Evolutionary conservation across 1,140 invertebrate species (phyloP), one percentile per base, ranked within the genome.

Genomic region (Drosophila murphyi): DNA sequence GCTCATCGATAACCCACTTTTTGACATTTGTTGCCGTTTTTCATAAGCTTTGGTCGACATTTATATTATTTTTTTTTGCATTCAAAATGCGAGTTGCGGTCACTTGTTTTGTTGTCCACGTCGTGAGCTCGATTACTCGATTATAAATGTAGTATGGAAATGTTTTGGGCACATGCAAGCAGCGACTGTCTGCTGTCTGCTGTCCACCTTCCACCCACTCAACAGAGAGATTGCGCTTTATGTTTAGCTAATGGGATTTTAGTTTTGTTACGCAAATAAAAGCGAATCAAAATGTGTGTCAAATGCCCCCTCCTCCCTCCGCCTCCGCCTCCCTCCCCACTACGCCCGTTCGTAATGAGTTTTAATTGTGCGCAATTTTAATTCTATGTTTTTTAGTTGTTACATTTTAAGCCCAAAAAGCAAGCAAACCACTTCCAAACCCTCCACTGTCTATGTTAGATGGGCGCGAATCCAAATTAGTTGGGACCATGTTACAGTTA

Each of bases 231-330:
- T 72, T 73, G 82, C 56, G 78, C 82, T 78, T 82, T 86, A 82
- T 87, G 82, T 64, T 65, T 57, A 54, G 54, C 76, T 83, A 89
- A 87, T 87, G 85, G 83, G 59, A 83, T 72, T 75, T 88, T 87
- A 89, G 85, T 88, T 87, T 83, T 87, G 83, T 87, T 87, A 83
- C 64, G 76, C 76, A 76, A 87, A 87, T 87, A 88, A 87, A 88
- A 80, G 80, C 69, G 51, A 63, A 54, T 12, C 59, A 28, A 48
- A 83, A 87, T 88, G 85, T 87, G 85, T 83, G 83, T 87, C 83
- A 87, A 80, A 65, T 67, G 76, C 20, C 55, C 34, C 35, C 12
- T n/a, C 52, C n/a, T 7, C 34, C 34, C 31, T 32, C 54, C 62
- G 4, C 10, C n/a, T n/a, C n/a, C 52, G 12, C 34, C 20, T 20